phyloP scores from a whole-genome alignment of 2,888 invertebrate species.

The Dicycla oo region DNA sequence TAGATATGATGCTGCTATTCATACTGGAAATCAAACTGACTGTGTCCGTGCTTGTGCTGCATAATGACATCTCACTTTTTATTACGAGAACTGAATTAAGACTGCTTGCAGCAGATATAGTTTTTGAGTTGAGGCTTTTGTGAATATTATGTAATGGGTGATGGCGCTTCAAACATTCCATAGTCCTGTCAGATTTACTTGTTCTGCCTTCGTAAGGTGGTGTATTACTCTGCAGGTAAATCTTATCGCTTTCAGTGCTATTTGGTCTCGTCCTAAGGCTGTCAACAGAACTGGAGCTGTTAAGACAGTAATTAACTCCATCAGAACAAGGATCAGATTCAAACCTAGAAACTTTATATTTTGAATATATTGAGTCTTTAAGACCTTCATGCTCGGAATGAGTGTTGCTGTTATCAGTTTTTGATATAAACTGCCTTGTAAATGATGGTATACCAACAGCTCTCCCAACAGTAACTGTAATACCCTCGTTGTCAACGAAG shows the following conservation, averaged over 20 bases:
- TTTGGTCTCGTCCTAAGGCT: constrained; percentile 12
- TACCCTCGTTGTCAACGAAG: constrained; percentile 79
- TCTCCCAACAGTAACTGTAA: constrained; percentile 80
- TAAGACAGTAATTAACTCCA: background rate
- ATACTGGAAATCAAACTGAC: constrained; percentile 68
- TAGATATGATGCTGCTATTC: constrained; percentile 58
- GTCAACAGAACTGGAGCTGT: background rate
- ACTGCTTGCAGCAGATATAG: constrained; percentile 57
- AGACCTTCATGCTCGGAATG: background rate
- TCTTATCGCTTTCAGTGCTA: constrained; percentile 35
- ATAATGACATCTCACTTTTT: constrained; percentile 71
- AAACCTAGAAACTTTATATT: background rate
- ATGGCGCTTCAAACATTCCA: constrained; percentile 1
- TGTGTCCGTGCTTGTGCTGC: constrained; percentile 55
- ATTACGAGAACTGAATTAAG: constrained; percentile 66
- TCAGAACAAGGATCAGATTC: background rate
- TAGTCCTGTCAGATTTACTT: constrained; percentile 20
- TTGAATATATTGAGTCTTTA: background rate
- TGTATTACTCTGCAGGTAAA: constrained; percentile 14
- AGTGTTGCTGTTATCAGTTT: background rate
- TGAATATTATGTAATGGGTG: background rate
- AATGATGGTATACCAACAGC: constrained; percentile 73
- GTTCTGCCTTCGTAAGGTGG: constrained; percentile 20
- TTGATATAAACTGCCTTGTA: constrained; percentile 23
- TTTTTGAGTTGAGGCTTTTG: background rate